Base-by-base conservation (phyloP, 2,888 invertebrate genomes). In the Erebia palarica region DNA sequence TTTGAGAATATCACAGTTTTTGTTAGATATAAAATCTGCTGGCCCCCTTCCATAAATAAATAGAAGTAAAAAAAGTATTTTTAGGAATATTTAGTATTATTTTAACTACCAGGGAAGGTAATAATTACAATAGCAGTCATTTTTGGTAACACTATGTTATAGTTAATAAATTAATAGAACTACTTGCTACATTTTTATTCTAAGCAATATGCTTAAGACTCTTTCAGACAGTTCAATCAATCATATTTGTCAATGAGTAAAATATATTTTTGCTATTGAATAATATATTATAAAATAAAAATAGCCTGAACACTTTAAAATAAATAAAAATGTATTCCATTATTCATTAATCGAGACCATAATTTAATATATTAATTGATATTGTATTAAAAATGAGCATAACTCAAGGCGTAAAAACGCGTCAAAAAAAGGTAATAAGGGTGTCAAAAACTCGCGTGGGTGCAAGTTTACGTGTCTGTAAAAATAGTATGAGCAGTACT, bases 1-100 rank as follows among this genome's bases (percentile, higher is more conserved):
- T 75, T 75, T 78, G 67, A 71, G 57, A 36, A 77, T 89, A 90
- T 90, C 91, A 90, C 91, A 90, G 90, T 84, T 84, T 27, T 81
- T 67, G 9, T 82, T 78, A 73, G 81, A 81, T 83, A 84, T 84
- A 80, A 80, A 84, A 85, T 85, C 82, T 78, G 63, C 74, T 75
- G 74, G 82, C 77, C 78, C 75, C 74, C 72, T 59, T 69, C 49
- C 16, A 59, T 65, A 71, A 67, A 69, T 80, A 67, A 71, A 55
- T 18, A 18, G 10, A 55, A 67, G 58, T 79, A 79, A 79, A 79
- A 79, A 79, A 67, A 63, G 63, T 66, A 66, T 70, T 57, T 67
- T 36, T 65, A 65, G 49, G 14, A 66, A 59, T 78, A 78, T 75
- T 77, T 71, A 78, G 76, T 79, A 79, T 75, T 57, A 16, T 53